Base-by-base conservation (phyloP, 2,113 vertebrate genomes). In the Rhizomys pruinosus region DNA sequence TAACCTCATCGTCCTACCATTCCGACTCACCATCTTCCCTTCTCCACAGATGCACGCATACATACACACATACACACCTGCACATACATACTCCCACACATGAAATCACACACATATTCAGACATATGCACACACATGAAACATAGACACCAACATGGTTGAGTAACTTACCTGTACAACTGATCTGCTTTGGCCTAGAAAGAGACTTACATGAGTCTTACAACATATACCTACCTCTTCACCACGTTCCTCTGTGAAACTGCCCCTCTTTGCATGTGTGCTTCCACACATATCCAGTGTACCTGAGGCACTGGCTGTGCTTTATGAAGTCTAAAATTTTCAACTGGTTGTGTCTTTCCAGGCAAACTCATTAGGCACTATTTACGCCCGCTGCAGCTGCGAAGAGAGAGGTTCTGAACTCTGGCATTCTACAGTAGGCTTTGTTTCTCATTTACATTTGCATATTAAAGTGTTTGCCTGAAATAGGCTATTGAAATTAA, bases 381-480 rank as follows among this genome's bases (percentile, higher is more conserved):
- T 98, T 98, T 98, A 98, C 98, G 98, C 98, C 97, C 98, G 87
- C 98, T 97, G 97, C 98, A 99, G 98, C 98, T 98, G 98, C 97
- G 96, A 98, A 98, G 98, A 98, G 98, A 98, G 98, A 98, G 98
- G 98, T 98, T 98, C 97, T 99, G 98, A 99, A 99, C 98, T 98
- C 98, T 98, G 98, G 98, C 98, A 97, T 98, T 98, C 98, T 98
- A 98, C 98, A 98, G 98, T 98, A 98, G 98, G 99, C 98, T 99
- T 99, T 98, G 98, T 97, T 98, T 98, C 98, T 99, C 98, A 99
- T 99, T 99, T 99, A 98, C 98, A 99, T 99, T 98, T 98, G 98
- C 98, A 99, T 99, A 99, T 99, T 99, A 99, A 98, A 98, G 99
- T 99, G 99, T 99, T 99, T 99, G 98, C 98, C 98, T 98, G 98